These are phyloP conservation scores for Eupeodes corollae DNA, from an alignment of 1,140 invertebrate genomes.

Conservation along the genomic window DNA sequence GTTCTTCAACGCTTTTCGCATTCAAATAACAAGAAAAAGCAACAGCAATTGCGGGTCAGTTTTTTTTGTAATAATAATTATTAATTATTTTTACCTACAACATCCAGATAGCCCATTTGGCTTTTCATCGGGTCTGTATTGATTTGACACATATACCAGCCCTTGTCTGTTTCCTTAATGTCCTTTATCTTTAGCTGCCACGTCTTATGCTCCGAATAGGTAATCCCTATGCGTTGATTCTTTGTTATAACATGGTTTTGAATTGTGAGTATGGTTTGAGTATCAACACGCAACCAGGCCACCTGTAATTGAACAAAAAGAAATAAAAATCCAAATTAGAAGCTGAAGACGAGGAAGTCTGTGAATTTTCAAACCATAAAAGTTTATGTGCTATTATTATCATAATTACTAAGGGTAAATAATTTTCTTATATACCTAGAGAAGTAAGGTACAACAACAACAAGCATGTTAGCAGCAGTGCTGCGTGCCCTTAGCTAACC, in stretches of 20 bases:
- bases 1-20: too few species aligned
- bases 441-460: too few species aligned
- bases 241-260: slow-evolving; percentile 74
- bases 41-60: too few species aligned
- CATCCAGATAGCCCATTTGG: slow-evolving; percentile 68
- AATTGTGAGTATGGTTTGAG: slow-evolving; percentile 83
- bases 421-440: too few species aligned
- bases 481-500: too few species aligned
- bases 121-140: slow-evolving; percentile 82
- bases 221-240: slow-evolving; percentile 68
- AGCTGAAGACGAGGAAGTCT: too few species aligned
- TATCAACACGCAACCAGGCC: slow-evolving; percentile 78
- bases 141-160: slow-evolving; percentile 78
- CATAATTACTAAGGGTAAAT: too few species aligned
- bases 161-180: slow-evolving; percentile 58
- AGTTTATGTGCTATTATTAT: too few species aligned
- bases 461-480: too few species aligned
- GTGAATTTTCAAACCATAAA: too few species aligned
- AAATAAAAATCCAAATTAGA: not conserved
- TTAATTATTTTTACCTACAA: slow-evolving; percentile 55
- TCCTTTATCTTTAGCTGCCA: slow-evolving; percentile 72
- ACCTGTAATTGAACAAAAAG: slow-evolving; percentile 47
- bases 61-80: too few species aligned
- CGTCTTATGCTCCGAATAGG: slow-evolving; percentile 66
- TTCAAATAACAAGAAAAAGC: too few species aligned